phyloP scores from a whole-genome alignment of 2,888 invertebrate genomes.

The Psylliodes chrysocephalus region DNA sequence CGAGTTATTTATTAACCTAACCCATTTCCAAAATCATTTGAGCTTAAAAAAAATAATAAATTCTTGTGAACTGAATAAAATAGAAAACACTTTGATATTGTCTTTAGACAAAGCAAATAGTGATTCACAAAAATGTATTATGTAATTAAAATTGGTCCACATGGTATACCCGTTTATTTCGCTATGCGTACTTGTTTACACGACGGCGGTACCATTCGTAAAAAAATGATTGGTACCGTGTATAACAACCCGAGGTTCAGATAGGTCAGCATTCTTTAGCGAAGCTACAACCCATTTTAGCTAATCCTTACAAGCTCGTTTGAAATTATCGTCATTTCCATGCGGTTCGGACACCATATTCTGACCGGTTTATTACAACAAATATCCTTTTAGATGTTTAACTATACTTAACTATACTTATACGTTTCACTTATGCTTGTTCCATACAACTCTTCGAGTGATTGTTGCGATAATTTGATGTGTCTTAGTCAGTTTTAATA shows the following conservation, averaged over 20 bases:
- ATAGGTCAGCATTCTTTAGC: conserved; percentile 32
- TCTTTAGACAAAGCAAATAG: too few relatives aligned
- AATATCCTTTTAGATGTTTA: neutral
- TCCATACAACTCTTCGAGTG: too few relatives aligned
- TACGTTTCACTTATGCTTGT: too few relatives aligned
- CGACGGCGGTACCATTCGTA: conserved; percentile 27
- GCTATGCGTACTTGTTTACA: conserved; percentile 34
- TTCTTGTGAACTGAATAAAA: too few relatives aligned
- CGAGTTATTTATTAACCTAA: too few relatives aligned
- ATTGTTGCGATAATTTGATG: too few relatives aligned
- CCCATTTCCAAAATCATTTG: too few relatives aligned
- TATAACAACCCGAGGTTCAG: conserved; percentile 30
- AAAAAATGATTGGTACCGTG: conserved; percentile 33
- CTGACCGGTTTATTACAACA: conserved; percentile 1
- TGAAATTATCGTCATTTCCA: conserved; percentile 26
- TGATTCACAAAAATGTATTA: too few relatives aligned
- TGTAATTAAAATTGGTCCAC: neutral
- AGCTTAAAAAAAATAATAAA: too few relatives aligned
- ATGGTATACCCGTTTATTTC: conserved; percentile 19
- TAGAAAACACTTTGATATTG: too few relatives aligned
- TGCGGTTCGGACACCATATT: conserved; percentile 14
- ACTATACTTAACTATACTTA: too few relatives aligned
- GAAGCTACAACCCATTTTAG: conserved; percentile 29
- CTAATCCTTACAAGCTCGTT: conserved; percentile 31
- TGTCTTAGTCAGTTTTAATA: too few relatives aligned